Evolutionary conservation across 2,797 vertebrate genomes (phyloP), one percentile per base, ranked within the genome.

Genomic region (Siniperca obscura): DNA sequence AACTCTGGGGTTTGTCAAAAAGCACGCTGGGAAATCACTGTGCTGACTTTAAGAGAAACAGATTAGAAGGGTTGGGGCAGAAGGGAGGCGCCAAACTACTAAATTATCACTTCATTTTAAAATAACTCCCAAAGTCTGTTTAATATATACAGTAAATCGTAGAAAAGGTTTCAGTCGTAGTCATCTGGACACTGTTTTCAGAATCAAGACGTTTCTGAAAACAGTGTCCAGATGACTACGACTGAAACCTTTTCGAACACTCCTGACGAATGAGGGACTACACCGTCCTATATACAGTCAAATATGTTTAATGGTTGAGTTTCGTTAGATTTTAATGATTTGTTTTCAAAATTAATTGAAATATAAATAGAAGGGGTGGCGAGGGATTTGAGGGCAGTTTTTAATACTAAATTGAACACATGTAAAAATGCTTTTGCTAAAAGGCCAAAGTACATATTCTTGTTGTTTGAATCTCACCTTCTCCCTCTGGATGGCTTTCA

Each of bases 401-500:
- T 22, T 44, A 36, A n/a, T 7, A 5, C 25, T 72, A 13, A 50
- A 50, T 22, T 60, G 27, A 40, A 56, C n/a, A 53, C 30, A 27
- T 14, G 11, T 17, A 30, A 27, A 46, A 22, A 76, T 5, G 17
- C 5, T 71, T 68, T 36, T n/a, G 50, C n/a, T 30, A 25, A 27
- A 56, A 44, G 56, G 60, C 55, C 61, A 79, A 70, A 62, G 34
- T 22, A n/a, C 34, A 60, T 17, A n/a, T 27, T 76, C 66, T 40
- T 66, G 53, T 53, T 78, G 40, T 56, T 66, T 70, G 38, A 25
- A 38, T 48, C 6, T 56, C 90, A 98, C 97, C 96, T 97, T 97
- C 88, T 95, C 89, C 90, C 97, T 95, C 85, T 97, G 96, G 74
- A 89, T 69, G 5, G 76, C 93, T 89, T 97, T 98, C 94, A 83